Conservation (phyloP, 92 coral and sea anemone species). For the Plumapathes pennacea region DNA sequence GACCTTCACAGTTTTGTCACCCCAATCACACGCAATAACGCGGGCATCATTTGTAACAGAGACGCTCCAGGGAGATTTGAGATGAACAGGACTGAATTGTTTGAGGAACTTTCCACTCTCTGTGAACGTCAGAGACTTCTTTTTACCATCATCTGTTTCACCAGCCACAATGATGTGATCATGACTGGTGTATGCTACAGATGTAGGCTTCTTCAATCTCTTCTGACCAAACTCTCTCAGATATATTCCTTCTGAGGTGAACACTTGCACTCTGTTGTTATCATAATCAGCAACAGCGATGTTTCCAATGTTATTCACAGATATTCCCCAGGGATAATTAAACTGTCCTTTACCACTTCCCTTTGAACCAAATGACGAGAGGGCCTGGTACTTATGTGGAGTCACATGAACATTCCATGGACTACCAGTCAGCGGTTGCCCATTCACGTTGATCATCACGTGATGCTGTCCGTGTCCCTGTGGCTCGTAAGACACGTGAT, state of each 20-base stretch:
- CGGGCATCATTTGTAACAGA: neutral
- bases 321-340: constrained; percentile 25
- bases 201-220: neutral
- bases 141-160: neutral
- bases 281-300: constrained; percentile 28
- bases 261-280: constrained; percentile 30
- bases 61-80: constrained; percentile 2
- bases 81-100: neutral
- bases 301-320: constrained; percentile 9
- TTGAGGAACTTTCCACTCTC: neutral
- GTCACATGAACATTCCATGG: constrained; percentile 25
- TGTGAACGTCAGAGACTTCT: neutral
- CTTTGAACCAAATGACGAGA: constrained; percentile 2
- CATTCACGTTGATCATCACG: constrained; percentile 27
- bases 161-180: neutral
- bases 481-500: constrained; percentile 34
- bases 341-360: constrained; percentile 21
- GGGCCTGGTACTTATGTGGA: constrained; percentile 8
- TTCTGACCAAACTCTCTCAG: constrained; percentile 19
- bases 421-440: constrained; percentile 34
- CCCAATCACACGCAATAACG: constrained; percentile 6
- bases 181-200: constrained; percentile 1
- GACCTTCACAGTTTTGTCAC: constrained; percentile 5
- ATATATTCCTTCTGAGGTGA: constrained; percentile 11
- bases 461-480: constrained; percentile 32